These are phyloP conservation scores for Lasioglossum morio DNA, from an alignment of 2,888 invertebrate species.

Conservation along the genomic window DNA sequence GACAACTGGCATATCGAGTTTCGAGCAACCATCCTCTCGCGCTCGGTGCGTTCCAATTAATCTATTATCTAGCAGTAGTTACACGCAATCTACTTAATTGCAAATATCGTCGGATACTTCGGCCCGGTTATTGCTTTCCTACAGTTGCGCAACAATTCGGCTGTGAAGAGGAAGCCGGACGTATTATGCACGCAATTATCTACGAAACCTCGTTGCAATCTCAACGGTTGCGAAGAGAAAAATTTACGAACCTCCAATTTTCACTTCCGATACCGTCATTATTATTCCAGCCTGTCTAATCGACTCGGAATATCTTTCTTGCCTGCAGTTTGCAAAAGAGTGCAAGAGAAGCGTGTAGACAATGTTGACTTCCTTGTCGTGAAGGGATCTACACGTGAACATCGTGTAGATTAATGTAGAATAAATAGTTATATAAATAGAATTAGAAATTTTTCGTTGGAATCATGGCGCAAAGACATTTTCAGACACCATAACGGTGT, in stretches of 20 bases:
- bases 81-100: constrained; percentile 77
- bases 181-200: neutral
- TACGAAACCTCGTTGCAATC: neutral
- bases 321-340: neutral
- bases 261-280: neutral
- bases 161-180: neutral
- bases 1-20: constrained; percentile 60
- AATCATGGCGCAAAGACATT: neutral
- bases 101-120: constrained; percentile 66
- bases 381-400: too few species aligned
- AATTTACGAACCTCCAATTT: neutral
- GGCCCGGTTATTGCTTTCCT: constrained; percentile 37
- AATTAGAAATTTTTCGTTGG: neutral
- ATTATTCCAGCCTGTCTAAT: neutral
- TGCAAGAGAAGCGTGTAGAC: neutral
- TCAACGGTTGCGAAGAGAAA: neutral
- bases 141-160: constrained; percentile 54
- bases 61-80: constrained; percentile 76
- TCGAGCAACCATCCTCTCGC: constrained; percentile 46
- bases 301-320: neutral
- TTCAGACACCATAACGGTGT: neutral
- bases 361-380: neutral
- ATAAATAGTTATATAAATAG: neutral
- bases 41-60: constrained; percentile 75
- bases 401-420: neutral